phyloP scores from a whole-genome alignment of 2,888 invertebrate species.

The Melipona bicolor region DNA sequence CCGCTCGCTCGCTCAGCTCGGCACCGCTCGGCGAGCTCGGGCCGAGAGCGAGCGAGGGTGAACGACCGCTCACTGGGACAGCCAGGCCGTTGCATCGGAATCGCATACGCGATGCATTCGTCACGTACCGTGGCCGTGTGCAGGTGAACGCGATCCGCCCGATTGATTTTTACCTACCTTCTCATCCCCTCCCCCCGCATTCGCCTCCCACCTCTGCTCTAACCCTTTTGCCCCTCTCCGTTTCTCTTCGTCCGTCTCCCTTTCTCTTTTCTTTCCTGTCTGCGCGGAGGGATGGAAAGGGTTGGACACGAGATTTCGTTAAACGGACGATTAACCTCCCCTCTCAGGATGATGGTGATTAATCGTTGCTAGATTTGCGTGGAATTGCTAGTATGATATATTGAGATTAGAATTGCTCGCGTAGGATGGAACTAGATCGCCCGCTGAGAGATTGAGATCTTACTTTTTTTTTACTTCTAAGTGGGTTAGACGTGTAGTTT shows the following conservation, averaged over 20 bases:
- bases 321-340: background rate
- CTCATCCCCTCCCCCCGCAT: background rate
- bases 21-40: slow-evolving; percentile 76
- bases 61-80: slow-evolving; percentile 84
- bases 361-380: background rate
- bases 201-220: background rate
- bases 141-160: slow-evolving; percentile 66
- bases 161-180: slow-evolving; percentile 57
- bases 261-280: background rate
- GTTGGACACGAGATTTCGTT: background rate
- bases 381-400: background rate
- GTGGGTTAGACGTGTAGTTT: background rate
- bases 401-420: background rate
- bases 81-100: slow-evolving; percentile 67
- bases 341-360: background rate
- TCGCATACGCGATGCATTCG: slow-evolving; percentile 72
- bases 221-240: too few species aligned
- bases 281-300: background rate
- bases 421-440: background rate
- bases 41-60: slow-evolving; percentile 72
- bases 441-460: background rate
- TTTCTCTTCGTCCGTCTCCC: background rate
- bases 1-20: slow-evolving; percentile 25
- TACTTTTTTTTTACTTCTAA: background rate
- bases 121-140: slow-evolving; percentile 62